A percentile compares a stretch with the other conserved stretches of the same genome.
phyloP scores from a whole-genome alignment of 2,888 invertebrate genomes.

The Erannis defoliaria region DNA sequence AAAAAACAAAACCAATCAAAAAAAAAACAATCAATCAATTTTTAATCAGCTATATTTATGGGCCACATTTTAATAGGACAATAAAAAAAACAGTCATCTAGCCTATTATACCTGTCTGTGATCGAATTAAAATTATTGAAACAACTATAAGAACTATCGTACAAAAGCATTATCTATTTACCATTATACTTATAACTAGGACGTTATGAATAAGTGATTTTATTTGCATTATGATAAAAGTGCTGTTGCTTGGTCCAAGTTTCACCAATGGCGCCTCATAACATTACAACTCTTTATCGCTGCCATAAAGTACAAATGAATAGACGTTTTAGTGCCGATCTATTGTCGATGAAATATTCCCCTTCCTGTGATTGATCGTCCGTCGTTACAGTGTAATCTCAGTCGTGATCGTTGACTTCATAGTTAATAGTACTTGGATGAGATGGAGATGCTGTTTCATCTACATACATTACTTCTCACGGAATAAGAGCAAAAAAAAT shows the following conservation, averaged over 20 bases:
- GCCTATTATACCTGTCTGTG: too few relatives aligned
- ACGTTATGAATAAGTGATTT: not conserved
- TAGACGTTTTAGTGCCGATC: constrained; percentile 24
- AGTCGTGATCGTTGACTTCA: constrained; percentile 16
- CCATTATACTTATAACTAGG: too few relatives aligned
- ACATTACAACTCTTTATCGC: constrained; percentile 23
- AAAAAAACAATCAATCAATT: too few relatives aligned
- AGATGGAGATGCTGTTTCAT: constrained; percentile 13
- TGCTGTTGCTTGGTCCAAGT: not conserved
- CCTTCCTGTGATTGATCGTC: constrained; percentile 25
- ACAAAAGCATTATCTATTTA: too few relatives aligned
- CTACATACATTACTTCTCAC: not conserved
- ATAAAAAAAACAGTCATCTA: too few relatives aligned
- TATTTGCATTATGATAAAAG: not conserved
- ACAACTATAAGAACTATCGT: too few relatives aligned
- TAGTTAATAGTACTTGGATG: constrained; percentile 14
- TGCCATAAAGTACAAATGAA: constrained; percentile 27
- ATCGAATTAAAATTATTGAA: too few relatives aligned
- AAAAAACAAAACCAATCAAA: too few relatives aligned
- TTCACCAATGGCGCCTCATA: constrained; percentile 6
- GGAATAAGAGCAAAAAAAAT: not conserved
- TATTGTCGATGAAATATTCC: constrained; percentile 21
- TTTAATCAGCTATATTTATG: too few relatives aligned
- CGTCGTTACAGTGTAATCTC: constrained; percentile 18
- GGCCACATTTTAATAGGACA: too few relatives aligned